phyloP scores from a whole-genome alignment of 1,140 invertebrate genomes.

The Zaprionus kolodkinae region DNA sequence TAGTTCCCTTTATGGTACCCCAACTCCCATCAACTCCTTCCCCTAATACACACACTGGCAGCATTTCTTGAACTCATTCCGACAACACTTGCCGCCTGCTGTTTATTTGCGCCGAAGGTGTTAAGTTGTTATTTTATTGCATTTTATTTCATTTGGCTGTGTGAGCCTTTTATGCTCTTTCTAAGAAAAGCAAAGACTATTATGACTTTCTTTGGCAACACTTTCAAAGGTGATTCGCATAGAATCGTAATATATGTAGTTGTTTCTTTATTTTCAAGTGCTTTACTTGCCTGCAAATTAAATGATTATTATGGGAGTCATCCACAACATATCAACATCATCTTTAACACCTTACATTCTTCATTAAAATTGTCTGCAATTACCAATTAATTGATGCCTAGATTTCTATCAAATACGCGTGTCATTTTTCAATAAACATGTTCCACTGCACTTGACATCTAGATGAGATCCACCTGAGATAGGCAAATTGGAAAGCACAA shows the following conservation, averaged over 20 bases:
- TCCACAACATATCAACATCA: not conserved
- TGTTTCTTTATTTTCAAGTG: not conserved
- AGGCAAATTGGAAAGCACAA: not conserved
- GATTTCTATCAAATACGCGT: not conserved
- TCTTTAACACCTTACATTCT: no score
- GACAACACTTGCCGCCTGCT: conserved; percentile 4
- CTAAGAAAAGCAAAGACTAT: conserved; percentile 27
- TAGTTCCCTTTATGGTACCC: conserved; percentile 31
- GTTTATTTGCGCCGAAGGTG: conserved; percentile 52
- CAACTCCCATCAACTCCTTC: not conserved
- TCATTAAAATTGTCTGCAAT: not conserved
- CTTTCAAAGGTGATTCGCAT: conserved; percentile 8
- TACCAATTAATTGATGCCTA: not conserved
- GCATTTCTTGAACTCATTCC: conserved; percentile 3
- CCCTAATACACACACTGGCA: not conserved
- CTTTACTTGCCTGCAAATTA: not conserved
- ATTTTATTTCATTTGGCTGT: conserved; percentile 52
- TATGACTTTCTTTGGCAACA: conserved; percentile 27
- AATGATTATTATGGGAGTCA: no score
- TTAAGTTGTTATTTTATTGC: conserved; percentile 59
- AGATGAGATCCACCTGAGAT: not conserved
- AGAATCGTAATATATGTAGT: not conserved
- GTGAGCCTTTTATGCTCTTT: conserved; percentile 35
- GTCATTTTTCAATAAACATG: not conserved
- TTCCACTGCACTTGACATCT: not conserved